These are phyloP conservation scores for Geopemphigus sp. DNA, from an alignment of 1,140 invertebrate species.

Conservation along the genomic window DNA sequence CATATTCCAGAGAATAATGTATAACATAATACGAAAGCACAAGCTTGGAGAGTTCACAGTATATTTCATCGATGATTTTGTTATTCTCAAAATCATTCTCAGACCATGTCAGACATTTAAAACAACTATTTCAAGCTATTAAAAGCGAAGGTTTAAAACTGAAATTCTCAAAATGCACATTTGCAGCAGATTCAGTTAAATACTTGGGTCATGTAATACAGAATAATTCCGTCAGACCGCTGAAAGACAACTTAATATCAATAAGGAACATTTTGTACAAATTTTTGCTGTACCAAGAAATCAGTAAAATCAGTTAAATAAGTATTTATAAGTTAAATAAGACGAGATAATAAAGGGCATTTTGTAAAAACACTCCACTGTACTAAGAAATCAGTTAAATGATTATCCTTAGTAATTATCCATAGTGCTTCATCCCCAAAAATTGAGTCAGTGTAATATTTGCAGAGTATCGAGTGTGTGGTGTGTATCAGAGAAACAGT, in stretches of 20 bases:
- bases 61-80: conserved; percentile 52
- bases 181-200: background rate
- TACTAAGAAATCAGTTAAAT: too few relatives aligned
- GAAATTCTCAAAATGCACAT: background rate
- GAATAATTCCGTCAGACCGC: background rate
- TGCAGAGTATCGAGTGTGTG: too few relatives aligned
- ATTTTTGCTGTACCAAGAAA: too few relatives aligned
- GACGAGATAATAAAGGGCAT: too few relatives aligned
- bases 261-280: too few relatives aligned
- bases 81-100: conserved; percentile 50
- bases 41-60: conserved; percentile 47
- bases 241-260: conserved; percentile 43
- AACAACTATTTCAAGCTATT: background rate
- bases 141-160: background rate
- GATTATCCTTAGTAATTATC: too few relatives aligned
- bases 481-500: too few relatives aligned
- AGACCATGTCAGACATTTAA: background rate
- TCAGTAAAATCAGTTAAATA: too few relatives aligned
- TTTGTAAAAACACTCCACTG: too few relatives aligned
- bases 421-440: too few relatives aligned
- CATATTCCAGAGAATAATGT: conserved; percentile 56
- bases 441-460: too few relatives aligned
- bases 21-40: conserved; percentile 38
- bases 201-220: background rate
- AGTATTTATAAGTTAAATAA: too few relatives aligned